phyloP scores from a whole-genome alignment of 2,797 vertebrate species.

The Tinamus major region DNA sequence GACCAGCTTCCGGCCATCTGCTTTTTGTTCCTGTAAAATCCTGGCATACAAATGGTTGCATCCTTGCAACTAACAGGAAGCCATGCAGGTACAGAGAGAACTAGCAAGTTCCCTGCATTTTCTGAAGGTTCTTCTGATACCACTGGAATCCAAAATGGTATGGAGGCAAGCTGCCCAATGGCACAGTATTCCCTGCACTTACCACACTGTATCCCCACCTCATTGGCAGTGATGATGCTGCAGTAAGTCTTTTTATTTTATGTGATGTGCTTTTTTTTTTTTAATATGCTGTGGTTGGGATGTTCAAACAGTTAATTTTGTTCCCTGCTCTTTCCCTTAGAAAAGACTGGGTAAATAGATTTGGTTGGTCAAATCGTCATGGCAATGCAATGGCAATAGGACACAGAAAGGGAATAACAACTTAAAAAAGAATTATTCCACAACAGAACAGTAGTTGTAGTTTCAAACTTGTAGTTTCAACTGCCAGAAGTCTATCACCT shows the following conservation, averaged over 20 bases:
- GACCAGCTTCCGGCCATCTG: not conserved
- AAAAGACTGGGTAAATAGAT: not conserved
- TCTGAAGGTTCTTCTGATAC: not conserved
- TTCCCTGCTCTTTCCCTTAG: not conserved
- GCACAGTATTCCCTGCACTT: not conserved
- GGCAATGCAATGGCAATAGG: not conserved
- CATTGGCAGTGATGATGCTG: not conserved
- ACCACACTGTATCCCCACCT: rapidly evolving
- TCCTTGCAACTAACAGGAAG: not conserved
- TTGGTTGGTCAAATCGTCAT: not conserved
- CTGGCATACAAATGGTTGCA: not conserved
- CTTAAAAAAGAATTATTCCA: not conserved
- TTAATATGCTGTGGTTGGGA: not conserved
- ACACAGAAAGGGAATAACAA: not conserved
- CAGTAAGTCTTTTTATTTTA: not conserved
- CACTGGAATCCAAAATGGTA: no score
- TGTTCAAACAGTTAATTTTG: not conserved
- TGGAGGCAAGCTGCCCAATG: not conserved
- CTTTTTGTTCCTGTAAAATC: not conserved
- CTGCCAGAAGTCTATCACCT: not conserved
- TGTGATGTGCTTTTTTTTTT: not conserved
- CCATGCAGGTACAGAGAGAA: not conserved
- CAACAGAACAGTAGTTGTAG: not conserved
- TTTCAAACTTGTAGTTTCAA: not conserved
- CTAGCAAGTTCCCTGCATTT: not conserved